A percentile compares a stretch with the other conserved stretches of the same genome.
phyloP scores from a whole-genome alignment of 1,140 invertebrate genomes.

The Leptopilina clavipes region DNA sequence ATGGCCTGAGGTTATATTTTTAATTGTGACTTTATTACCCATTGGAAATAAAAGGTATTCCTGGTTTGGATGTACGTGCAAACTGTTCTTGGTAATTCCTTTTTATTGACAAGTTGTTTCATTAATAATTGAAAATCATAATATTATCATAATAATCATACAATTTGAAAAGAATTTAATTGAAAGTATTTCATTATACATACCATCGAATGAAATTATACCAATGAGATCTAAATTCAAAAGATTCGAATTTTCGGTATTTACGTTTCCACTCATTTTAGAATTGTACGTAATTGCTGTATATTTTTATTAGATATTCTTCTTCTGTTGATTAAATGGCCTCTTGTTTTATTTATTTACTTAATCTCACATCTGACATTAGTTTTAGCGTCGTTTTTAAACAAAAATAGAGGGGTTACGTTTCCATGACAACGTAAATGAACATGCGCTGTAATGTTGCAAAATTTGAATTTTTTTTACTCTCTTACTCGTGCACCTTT shows the following conservation, averaged over 20 bases:
- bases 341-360: too few species aligned
- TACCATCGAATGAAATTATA: slow-evolving; percentile 86
- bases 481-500: too few species aligned
- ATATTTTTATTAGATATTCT: too few species aligned
- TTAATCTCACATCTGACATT: too few species aligned
- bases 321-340: too few species aligned
- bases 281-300: neutral
- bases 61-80: slow-evolving; percentile 86
- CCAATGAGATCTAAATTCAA: slow-evolving; percentile 78
- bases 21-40: slow-evolving; percentile 88
- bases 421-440: slow-evolving; percentile 42
- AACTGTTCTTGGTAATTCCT: slow-evolving; percentile 82
- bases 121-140: slow-evolving; percentile 30
- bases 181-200: slow-evolving; percentile 40
- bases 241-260: slow-evolving; percentile 70
- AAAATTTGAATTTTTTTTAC: neutral
- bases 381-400: slow-evolving; percentile 35
- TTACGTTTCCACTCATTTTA: neutral
- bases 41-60: slow-evolving; percentile 87
- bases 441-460: neutral
- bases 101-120: slow-evolving; percentile 25
- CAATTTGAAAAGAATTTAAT: slow-evolving; percentile 7
- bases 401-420: slow-evolving; percentile 4
- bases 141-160: neutral
- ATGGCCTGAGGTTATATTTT: slow-evolving; percentile 82